phyloP scores from a whole-genome alignment of 2,888 invertebrate genomes.

The Imbricaverruca yamaguchii region DNA sequence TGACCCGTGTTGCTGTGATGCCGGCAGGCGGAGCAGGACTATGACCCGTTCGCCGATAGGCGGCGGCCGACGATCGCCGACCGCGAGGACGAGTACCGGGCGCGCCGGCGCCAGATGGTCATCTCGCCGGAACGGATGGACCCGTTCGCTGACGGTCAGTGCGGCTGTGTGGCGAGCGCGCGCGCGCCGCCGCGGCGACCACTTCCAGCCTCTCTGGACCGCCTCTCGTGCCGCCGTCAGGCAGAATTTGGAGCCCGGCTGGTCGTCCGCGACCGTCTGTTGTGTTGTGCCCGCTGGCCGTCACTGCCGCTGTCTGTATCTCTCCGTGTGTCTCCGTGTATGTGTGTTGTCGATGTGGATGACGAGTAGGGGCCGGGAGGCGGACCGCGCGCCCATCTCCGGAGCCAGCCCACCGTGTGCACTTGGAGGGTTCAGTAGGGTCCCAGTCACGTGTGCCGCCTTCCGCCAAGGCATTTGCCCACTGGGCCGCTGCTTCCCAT shows the following conservation, averaged over 20 bases:
- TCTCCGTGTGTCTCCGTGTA: neutral
- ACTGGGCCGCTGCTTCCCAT: too few species aligned
- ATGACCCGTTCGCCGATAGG: conserved; percentile 89
- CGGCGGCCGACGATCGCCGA: conserved; percentile 88
- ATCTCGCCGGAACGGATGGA: conserved; percentile 96
- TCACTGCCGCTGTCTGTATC: too few species aligned
- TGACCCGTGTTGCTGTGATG: neutral
- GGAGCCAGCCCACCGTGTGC: neutral
- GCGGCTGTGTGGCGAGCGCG: neutral
- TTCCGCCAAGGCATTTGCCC: too few species aligned
- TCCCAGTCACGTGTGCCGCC: too few species aligned
- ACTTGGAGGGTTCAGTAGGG: too few species aligned
- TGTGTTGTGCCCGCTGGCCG: too few species aligned
- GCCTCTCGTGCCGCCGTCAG: neutral
- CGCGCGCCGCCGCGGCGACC: too few species aligned
- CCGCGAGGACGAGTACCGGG: conserved; percentile 93
- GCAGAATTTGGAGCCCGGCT: neutral
- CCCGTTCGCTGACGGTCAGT: conserved; percentile 94
- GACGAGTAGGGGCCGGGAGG: neutral
- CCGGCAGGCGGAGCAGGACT: conserved; percentile 73
- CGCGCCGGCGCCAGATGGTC: conserved; percentile 60
- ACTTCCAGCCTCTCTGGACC: too few species aligned
- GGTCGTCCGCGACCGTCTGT: too few species aligned
- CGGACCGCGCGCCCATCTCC: neutral
- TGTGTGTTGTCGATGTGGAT: neutral